Base-by-base conservation (phyloP, 2,888 invertebrate species). In the Mesorhabditis spiculigera region DNA sequence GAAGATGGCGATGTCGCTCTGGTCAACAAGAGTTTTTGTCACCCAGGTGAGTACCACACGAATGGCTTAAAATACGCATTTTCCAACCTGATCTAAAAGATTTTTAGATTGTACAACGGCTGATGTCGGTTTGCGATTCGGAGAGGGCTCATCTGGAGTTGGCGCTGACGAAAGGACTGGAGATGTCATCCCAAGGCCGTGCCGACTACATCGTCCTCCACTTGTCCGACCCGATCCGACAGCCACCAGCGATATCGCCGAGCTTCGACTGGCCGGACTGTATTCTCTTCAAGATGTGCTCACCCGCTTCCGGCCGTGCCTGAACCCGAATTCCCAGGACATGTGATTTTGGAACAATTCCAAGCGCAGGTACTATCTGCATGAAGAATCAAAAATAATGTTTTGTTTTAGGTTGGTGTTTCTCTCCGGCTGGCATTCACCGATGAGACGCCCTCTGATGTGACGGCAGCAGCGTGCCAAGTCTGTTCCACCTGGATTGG, bases 401-500 rank as follows among this genome's bases (percentile, higher is more conserved):
- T 8, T 43, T 10, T 5, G 28, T 45, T 67, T 43, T 6, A 69
- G 68, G 88, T 89, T 10, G 88, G 88, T 69, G 89, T 89, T 16
- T 89, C 89, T 4, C 81, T 89, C 45, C 82, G 89, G 10, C 89
- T 89, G 13, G 89, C 89, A 4, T 89, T 89, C 80, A 86, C 88
- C 13, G 85, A 87, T 28, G 88, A 89, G 71, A 89, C 89, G 10
- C 87, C 89, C 4, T 87, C 88, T 45, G 88, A 89, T 83, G 88
- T 89, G 41, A 89, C 89, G 43, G 88, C 86, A 5, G 82, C 84
- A 4, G 86, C 86, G 5, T 86, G 86, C 73, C 85, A 86, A 75
- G 85, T 69, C 8, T 90, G 90, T 84, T 95, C 95, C 69, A 93
- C 95, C 4, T 98, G 98, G 98, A 97, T 98, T 80, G 95, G 95